Evolutionary conservation across 2,113 vertebrate genomes (phyloP).

Genomic region (Hippocampus abdominalis): DNA sequence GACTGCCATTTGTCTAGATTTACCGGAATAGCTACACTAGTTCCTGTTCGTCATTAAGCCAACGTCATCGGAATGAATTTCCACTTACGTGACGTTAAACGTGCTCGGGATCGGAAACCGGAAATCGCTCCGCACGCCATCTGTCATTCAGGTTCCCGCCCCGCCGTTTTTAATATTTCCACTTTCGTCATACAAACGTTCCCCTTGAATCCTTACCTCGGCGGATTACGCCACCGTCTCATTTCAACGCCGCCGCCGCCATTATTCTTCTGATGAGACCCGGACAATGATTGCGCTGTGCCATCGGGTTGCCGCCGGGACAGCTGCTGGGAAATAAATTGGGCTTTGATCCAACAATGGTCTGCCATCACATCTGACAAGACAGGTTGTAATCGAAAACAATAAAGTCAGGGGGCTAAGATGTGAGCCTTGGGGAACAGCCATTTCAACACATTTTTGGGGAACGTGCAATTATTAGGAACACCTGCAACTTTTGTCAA

Average conservation of each 20-base stretch:
- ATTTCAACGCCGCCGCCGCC: slow-evolving; percentile 55
- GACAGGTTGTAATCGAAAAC: not conserved
- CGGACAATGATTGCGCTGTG: slow-evolving; percentile 47
- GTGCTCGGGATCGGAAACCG: slow-evolving; percentile 30
- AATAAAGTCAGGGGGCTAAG: no score
- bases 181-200: not conserved
- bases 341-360: slow-evolving; percentile 16
- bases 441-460: not conserved
- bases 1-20: slow-evolving; percentile 39
- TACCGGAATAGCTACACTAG: slow-evolving; percentile 22
- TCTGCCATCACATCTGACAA: not conserved
- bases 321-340: slow-evolving; percentile 57
- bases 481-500: no score
- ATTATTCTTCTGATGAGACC: slow-evolving; percentile 48
- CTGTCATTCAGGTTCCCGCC: slow-evolving; percentile 25
- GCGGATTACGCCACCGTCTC: slow-evolving; percentile 36
- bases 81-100: slow-evolving; percentile 43
- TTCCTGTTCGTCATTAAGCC: slow-evolving; percentile 35
- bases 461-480: no score
- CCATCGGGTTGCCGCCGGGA: slow-evolving; percentile 44
- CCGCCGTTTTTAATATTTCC: slow-evolving; percentile 31
- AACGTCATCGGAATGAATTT: slow-evolving; percentile 47
- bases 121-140: slow-evolving; percentile 40
- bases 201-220: slow-evolving; percentile 6
- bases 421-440: no score